Evolutionary conservation across 2,888 invertebrate species (phyloP).

Genomic region (Plusia festucae): DNA sequence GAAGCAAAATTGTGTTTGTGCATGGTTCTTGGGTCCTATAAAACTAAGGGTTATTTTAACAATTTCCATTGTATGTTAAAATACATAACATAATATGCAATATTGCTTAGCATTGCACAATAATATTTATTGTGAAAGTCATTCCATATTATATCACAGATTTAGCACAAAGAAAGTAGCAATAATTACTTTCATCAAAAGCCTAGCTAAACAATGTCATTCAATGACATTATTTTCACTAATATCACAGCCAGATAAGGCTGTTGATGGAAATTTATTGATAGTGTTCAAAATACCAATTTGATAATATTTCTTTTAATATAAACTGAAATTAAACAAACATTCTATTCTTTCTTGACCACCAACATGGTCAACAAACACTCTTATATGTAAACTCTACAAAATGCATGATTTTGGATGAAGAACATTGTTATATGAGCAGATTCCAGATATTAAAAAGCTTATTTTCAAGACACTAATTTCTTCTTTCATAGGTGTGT

Average conservation of each 20-base stretch:
- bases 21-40: no score
- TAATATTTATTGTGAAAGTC: not conserved
- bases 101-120: not conserved
- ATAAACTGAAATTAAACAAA: not conserved
- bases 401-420: not conserved
- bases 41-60: not conserved
- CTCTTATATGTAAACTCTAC: not conserved
- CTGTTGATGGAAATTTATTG: not conserved
- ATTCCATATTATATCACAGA: not conserved
- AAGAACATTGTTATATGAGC: no score
- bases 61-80: not conserved
- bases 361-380: not conserved
- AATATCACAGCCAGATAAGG: constrained; percentile 25
- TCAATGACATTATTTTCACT: constrained; percentile 38
- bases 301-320: not conserved
- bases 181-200: not conserved
- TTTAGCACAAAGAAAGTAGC: not conserved
- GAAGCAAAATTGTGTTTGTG: not conserved
- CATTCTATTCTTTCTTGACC: not conserved
- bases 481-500: constrained; percentile 92
- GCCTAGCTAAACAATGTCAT: constrained; percentile 17
- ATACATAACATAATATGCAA: not conserved
- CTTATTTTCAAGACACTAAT: not conserved
- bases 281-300: constrained; percentile 19
- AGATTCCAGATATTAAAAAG: not conserved